Evolutionary conservation across 1,140 invertebrate genomes (phyloP).

Genomic region (Drosophila cardini): DNA sequence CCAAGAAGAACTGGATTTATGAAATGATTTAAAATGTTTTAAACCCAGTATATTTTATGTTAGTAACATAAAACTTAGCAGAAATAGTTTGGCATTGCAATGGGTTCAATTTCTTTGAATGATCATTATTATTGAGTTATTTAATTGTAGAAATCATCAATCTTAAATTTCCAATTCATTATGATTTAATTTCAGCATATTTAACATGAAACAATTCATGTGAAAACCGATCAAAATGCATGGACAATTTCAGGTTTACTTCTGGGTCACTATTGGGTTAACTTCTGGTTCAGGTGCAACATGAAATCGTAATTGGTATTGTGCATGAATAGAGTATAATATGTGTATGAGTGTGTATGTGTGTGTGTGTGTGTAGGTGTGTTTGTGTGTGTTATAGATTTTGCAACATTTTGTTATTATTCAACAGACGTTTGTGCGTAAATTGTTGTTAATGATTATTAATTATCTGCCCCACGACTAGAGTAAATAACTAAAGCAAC

Average conservation of each 20-base stretch:
- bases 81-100: no score
- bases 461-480: conserved; percentile 45
- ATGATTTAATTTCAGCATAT: neutral
- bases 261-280: neutral
- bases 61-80: no score
- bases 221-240: neutral
- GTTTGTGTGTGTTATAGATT: neutral
- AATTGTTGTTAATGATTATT: conserved; percentile 72
- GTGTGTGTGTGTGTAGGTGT: neutral
- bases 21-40: no score
- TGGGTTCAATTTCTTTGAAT: no score
- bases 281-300: conserved; percentile 30
- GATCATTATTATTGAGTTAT: no score
- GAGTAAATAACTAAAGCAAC: conserved; percentile 20
- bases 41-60: no score
- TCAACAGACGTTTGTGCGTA: conserved; percentile 43
- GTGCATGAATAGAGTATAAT: neutral
- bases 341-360: neutral
- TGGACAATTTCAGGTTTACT: neutral
- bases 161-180: neutral
- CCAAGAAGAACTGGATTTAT: no score
- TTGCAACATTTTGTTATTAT: conserved; percentile 48
- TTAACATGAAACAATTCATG: neutral
- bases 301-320: conserved; percentile 50
- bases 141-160: neutral